Base-by-base conservation (phyloP, 1,140 invertebrate species). In the Drosophila parvula region DNA sequence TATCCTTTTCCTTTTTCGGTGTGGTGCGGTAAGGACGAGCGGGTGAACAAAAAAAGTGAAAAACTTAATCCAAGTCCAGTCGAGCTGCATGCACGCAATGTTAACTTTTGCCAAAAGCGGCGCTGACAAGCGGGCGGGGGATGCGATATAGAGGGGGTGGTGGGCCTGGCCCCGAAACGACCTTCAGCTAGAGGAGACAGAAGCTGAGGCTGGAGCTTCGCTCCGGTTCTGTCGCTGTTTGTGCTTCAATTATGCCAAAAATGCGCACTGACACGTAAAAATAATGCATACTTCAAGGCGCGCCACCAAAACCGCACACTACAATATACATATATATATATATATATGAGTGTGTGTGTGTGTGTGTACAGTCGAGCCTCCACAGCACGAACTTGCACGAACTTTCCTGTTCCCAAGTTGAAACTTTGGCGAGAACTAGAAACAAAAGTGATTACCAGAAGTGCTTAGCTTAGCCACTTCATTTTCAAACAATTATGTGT, bases 261-360 rank as follows among this genome's bases (percentile, higher is more conserved):
- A 88, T 88, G 83, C 83, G 83, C 83, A 88, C 83, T 88, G 83
- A 88, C 83, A 88, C 83, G 83, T 88, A 88, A 88, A 88, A 88
- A 88, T 88, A 88, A 88, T 88, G 83, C 83, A 88, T 88, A 88
- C 83, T 88, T 83, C 76, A 88, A 88, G 83, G 79, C 84, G 82
- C 81, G 80, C 70, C 57, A 80, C 69, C 60, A 40, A 63, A 74
- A 58, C 79, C 79, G 76, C 64, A 65, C 62, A 61, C 63, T 67
- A 55, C 76, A 44, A 34, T 14, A 74, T 36, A 38, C n/a, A 57
- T 27, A 18, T 5, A 38, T 2, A 18, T 16, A 27, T 28, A 38
- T 32, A 10, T 10, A 27, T 4, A 28, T 27, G 27, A 16, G 1
- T 11, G 5, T 32, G 8, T 50, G 0, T 30, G 5, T 32, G 32